A percentile compares a stretch with the other conserved stretches of the same genome.
Evolutionary conservation across 1,140 invertebrate genomes (phyloP).

Genomic region (Orussus abietinus): DNA sequence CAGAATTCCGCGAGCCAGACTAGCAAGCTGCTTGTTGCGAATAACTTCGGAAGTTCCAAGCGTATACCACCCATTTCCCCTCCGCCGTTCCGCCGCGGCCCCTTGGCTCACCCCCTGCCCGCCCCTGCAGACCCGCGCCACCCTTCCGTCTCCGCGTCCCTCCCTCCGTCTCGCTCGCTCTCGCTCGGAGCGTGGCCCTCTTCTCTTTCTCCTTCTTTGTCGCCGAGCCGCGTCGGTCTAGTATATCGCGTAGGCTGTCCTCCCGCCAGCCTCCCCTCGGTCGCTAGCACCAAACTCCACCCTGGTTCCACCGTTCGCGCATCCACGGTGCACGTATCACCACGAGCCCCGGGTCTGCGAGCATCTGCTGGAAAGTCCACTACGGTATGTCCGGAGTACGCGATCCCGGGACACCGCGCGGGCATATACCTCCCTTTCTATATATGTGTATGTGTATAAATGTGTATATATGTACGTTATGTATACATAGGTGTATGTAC

Average conservation of each 20-base stretch:
- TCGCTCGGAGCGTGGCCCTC: conserved; percentile 4
- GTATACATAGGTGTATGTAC: conserved; percentile 4
- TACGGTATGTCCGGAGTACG: too few species aligned
- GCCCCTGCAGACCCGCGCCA: background rate
- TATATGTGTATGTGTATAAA: conserved; percentile 22
- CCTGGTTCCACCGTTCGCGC: too few species aligned
- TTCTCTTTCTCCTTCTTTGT: conserved; percentile 14
- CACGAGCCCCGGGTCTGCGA: too few species aligned
- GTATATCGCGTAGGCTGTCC: too few species aligned
- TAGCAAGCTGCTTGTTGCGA: conserved; percentile 39
- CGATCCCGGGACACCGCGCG: too few species aligned
- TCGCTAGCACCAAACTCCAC: too few species aligned
- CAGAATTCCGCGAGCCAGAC: conserved; percentile 34
- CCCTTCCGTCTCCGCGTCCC: background rate
- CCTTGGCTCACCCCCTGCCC: conserved; percentile 9
- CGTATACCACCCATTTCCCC: conserved; percentile 2
- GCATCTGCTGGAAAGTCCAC: too few species aligned
- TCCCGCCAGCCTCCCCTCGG: too few species aligned
- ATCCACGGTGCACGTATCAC: too few species aligned
- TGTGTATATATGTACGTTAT: background rate
- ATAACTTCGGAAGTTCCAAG: conserved; percentile 38
- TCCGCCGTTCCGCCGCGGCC: conserved; percentile 6
- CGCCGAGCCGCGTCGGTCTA: conserved; percentile 4
- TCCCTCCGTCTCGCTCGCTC: conserved; percentile 3
- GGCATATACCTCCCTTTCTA: too few species aligned